A percentile compares a stretch with the other conserved stretches of the same genome.
These are phyloP conservation scores for Siniperca obscura DNA, from an alignment of 2,797 vertebrate genomes.

Conservation along the genomic window DNA sequence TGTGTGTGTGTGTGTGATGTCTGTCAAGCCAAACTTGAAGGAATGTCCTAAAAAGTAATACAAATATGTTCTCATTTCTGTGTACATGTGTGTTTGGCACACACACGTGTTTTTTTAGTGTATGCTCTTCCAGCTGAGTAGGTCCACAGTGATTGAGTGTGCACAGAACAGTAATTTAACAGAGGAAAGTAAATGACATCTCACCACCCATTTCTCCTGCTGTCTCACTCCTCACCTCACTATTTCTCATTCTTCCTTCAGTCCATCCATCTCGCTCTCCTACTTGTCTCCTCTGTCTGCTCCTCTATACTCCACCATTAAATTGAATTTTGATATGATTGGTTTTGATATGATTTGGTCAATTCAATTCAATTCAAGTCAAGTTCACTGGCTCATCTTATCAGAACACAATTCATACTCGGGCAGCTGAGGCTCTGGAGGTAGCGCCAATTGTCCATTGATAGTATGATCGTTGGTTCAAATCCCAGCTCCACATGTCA, in stretches of 20 bases:
- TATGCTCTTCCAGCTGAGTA: slow-evolving; percentile 44
- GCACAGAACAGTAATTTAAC: slow-evolving; percentile 67
- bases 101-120: slow-evolving; percentile 24
- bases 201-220: slow-evolving; percentile 52
- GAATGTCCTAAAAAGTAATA: slow-evolving; percentile 52
- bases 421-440: not conserved
- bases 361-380: not conserved
- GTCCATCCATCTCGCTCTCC: slow-evolving; percentile 44
- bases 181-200: slow-evolving; percentile 72
- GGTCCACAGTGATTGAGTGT: slow-evolving; percentile 61
- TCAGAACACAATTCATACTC: not conserved
- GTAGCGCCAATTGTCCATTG: not conserved
- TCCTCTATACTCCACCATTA: slow-evolving; percentile 1
- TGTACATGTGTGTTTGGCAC: slow-evolving; percentile 2
- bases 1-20: slow-evolving; percentile 24
- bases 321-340: slow-evolving; percentile 32
- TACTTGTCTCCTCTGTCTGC: slow-evolving; percentile 2
- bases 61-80: slow-evolving; percentile 17
- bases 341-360: slow-evolving; percentile 44
- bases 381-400: slow-evolving; percentile 15
- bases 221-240: slow-evolving; percentile 50
- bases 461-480: slow-evolving; percentile 5
- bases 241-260: slow-evolving; percentile 34
- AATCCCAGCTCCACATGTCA: not conserved
- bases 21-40: not conserved